Evolutionary conservation across 1,140 invertebrate genomes (phyloP), one percentile per base, ranked within the genome.

Genomic region (Dreissena polymorpha): DNA sequence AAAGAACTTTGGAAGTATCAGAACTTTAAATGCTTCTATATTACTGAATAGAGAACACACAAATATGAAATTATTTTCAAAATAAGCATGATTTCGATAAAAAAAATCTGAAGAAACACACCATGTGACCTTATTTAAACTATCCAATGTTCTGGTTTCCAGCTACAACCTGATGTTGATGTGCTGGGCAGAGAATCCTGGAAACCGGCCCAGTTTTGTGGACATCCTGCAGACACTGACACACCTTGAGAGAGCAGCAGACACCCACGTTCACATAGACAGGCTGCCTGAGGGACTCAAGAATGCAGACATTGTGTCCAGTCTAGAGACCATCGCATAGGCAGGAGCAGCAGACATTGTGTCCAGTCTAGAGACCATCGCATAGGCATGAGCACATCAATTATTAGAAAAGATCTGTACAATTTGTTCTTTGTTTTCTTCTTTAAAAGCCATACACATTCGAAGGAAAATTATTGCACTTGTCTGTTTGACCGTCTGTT

Each of bases 141-240:
- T 29, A 60, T 21, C 72, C 65, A 50, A 39, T 39, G 8, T 39
- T 2, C 39, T 39, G 39, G 21, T 67, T 39, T 79, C 2, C 78
- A 89, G 89, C 23, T 90, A 89, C 72, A 85, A 86, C 49, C 50
- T 88, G 79, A 86, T 90, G 86, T 72, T 84, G 60, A 74, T 82
- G 55, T 90, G 89, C 63, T 90, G 89, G 89, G 86, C 87, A 21
- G 78, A 83, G 10, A 85, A 85, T 57, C 86, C 86, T 5, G 87
- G 87, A 23, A 86, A 90, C 57, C 84, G 89, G 21, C 89, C 89
- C n/a, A 81, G 84, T 82, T 90, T 88, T 74, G 97, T 25, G 91
- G 95, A 84, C 85, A 90, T 88, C 25, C 75, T 89, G 67, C 85
- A 89, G 72, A 82, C 83, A 14, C 74, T 89, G 18, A 79, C 84